Percentiles rank a stretch among this genome's conserved stretches.
Evolutionary conservation across 1,140 invertebrate species (phyloP).

Genomic region (Meloidogyne floridensis): DNA sequence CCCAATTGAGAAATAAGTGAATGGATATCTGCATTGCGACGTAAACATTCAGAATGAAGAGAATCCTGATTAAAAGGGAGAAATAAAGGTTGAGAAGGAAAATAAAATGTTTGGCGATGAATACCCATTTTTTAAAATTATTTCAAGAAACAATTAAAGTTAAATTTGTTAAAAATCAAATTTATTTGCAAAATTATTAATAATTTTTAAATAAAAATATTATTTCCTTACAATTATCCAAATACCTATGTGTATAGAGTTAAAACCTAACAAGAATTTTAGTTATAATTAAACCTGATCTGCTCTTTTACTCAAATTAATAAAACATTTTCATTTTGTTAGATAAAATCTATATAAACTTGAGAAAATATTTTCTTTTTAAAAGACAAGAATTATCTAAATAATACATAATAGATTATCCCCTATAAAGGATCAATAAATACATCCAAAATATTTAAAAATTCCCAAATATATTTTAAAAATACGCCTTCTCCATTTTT

Average conservation of each 20-base stretch:
- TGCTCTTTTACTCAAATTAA: background rate
- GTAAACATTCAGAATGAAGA: constrained; percentile 31
- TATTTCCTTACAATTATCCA: too few relatives aligned
- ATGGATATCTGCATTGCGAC: constrained; percentile 11
- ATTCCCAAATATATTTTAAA: too few relatives aligned
- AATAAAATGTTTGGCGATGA: background rate
- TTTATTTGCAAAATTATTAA: background rate
- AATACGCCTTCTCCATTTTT: background rate
- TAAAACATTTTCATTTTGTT: background rate
- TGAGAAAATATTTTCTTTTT: background rate
- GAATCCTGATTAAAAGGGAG: constrained; percentile 24
- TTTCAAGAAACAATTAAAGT: background rate
- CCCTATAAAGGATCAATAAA: too few relatives aligned
- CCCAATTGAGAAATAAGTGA: constrained; percentile 25
- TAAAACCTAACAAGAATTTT: background rate
- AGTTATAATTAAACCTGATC: background rate
- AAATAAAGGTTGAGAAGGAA: background rate
- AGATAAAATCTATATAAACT: background rate
- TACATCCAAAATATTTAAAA: too few relatives aligned
- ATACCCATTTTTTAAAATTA: constrained; percentile 1
- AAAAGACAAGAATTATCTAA: background rate
- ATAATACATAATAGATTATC: background rate
- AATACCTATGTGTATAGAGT: too few relatives aligned
- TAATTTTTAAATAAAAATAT: background rate
- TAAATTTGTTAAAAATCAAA: too few relatives aligned